Conservation (phyloP, 1,140 invertebrate genomes). For the Scaptodrosophila lebanonensis region DNA sequence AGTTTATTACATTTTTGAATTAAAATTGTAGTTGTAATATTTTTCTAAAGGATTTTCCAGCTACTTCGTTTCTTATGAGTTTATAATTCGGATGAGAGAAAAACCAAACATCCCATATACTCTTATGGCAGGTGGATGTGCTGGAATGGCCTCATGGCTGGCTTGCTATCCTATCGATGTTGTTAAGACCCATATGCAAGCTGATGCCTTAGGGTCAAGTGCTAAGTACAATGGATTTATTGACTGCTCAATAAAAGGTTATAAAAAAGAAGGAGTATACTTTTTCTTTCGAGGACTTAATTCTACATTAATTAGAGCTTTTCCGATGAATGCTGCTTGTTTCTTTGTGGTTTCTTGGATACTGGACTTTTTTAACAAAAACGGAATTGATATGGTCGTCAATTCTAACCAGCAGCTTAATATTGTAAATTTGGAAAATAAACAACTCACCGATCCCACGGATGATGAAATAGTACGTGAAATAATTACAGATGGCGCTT, state of each 20-base stretch:
- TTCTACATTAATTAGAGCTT: slow-evolving; percentile 89
- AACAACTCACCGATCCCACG: not conserved
- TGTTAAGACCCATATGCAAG: slow-evolving; percentile 91
- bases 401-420: slow-evolving; percentile 27
- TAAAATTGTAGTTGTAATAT: slow-evolving; percentile 3
- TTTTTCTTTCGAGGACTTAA: slow-evolving; percentile 85
- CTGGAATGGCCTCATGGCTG: slow-evolving; percentile 91
- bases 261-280: slow-evolving; percentile 82
- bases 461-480: slow-evolving; percentile 46
- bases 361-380: slow-evolving; percentile 66
- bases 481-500: slow-evolving; percentile 35
- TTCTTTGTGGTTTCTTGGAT: slow-evolving; percentile 91
- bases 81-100: slow-evolving; percentile 78
- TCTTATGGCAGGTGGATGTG: slow-evolving; percentile 87
- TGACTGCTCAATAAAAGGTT: slow-evolving; percentile 85
- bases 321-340: slow-evolving; percentile 94
- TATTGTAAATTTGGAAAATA: slow-evolving; percentile 49
- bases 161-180: slow-evolving; percentile 92
- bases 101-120: slow-evolving; percentile 79
- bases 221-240: slow-evolving; percentile 82
- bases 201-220: slow-evolving; percentile 80
- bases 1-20: slow-evolving; percentile 34
- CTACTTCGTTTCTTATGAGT: slow-evolving; percentile 84
- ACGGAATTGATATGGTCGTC: slow-evolving; percentile 37
- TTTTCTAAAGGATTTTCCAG: slow-evolving; percentile 77